phyloP scores from a whole-genome alignment of 2,888 invertebrate species.

The Brenthis hecate region DNA sequence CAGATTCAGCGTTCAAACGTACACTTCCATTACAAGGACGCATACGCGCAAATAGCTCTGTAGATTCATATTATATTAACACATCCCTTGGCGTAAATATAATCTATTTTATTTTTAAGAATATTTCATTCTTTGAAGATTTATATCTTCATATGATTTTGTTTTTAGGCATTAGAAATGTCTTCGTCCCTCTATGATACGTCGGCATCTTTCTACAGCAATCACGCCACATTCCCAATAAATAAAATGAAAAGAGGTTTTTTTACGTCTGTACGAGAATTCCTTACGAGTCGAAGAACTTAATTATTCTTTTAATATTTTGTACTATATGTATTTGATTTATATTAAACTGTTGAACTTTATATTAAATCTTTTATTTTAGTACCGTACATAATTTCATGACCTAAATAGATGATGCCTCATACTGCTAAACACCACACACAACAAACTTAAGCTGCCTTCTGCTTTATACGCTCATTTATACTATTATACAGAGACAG shows the following conservation, averaged over 20 bases:
- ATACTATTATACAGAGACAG: no score
- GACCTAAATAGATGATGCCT: no score
- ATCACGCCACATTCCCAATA: conserved; percentile 59
- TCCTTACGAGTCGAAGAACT: conserved; percentile 57
- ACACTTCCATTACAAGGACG: conserved; percentile 33
- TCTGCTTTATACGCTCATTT: no score
- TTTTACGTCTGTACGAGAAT: conserved; percentile 63
- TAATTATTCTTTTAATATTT: conserved; percentile 31
- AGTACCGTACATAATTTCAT: no score
- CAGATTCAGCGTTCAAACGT: conserved; percentile 48
- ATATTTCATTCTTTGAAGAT: not conserved
- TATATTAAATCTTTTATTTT: no score
- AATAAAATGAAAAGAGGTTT: conserved; percentile 65
- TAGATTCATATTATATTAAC: conserved; percentile 68
- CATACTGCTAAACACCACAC: no score
- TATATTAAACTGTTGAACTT: not conserved
- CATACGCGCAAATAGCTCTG: conserved; percentile 52
- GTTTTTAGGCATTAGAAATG: conserved; percentile 62
- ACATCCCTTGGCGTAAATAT: conserved; percentile 64
- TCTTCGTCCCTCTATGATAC: conserved; percentile 71
- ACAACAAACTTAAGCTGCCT: no score
- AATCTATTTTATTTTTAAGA: not conserved
- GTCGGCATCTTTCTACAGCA: conserved; percentile 68
- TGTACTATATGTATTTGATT: not conserved
- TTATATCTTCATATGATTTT: not conserved